Evolutionary conservation across 2,113 vertebrate genomes (phyloP).

Genomic region (Brienomyrus longianalis): DNA sequence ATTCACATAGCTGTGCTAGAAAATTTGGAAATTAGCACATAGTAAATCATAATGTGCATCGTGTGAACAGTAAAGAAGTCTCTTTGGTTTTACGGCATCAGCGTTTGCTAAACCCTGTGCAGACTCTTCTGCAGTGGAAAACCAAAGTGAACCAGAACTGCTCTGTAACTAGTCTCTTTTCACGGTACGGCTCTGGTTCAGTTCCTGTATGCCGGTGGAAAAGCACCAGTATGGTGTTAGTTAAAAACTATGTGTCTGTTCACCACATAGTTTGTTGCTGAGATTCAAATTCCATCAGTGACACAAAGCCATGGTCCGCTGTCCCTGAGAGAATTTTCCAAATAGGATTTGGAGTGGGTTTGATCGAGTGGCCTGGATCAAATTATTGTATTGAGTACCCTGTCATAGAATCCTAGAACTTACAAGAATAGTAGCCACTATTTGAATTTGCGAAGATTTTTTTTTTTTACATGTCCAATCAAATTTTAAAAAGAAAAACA

Average conservation of each 20-base stretch:
- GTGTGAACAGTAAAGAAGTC: neutral
- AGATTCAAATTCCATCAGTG: neutral
- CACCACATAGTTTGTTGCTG: neutral
- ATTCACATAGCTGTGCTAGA: neutral
- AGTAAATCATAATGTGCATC: neutral
- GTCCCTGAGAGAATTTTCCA: neutral
- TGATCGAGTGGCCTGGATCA: neutral
- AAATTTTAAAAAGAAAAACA: neutral
- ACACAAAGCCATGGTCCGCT: neutral
- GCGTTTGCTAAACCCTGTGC: neutral
- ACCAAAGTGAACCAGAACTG: neutral
- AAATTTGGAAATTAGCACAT: neutral
- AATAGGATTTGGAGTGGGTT: neutral
- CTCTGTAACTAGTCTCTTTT: neutral
- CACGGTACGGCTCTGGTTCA: neutral
- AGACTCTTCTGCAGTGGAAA: neutral
- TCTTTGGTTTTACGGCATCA: neutral
- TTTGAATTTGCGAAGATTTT: neutral
- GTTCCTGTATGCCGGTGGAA: neutral
- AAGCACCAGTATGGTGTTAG: neutral
- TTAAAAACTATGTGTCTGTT: neutral
- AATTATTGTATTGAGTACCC: neutral
- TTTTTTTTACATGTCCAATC: no score
- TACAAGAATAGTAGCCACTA: neutral
- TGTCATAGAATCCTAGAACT: neutral